phyloP scores from a whole-genome alignment of 2,888 invertebrate species.

The Stictocephala bisonia region DNA sequence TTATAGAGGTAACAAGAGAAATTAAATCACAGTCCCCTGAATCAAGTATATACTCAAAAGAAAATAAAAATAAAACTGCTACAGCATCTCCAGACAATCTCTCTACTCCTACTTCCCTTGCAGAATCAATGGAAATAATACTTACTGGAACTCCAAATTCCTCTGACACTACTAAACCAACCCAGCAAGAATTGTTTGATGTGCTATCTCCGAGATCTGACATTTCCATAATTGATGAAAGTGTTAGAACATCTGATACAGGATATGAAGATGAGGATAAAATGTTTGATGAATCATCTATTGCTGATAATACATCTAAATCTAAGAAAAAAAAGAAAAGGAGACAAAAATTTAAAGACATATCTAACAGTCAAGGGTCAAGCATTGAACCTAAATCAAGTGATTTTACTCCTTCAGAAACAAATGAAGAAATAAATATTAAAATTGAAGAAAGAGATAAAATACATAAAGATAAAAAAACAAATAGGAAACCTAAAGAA shows the following conservation, averaged over 20 bases:
- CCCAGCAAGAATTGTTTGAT: conserved; percentile 63
- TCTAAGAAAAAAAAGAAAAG: conserved; percentile 67
- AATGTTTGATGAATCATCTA: conserved; percentile 69
- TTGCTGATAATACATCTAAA: conserved; percentile 63
- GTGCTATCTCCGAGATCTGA: conserved; percentile 39
- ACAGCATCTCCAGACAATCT: conserved; percentile 57
- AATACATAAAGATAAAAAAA: conserved; percentile 60
- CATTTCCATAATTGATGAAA: conserved; percentile 62
- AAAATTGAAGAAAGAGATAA: conserved; percentile 7
- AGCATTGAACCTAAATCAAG: conserved; percentile 48
- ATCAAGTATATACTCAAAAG: conserved; percentile 32
- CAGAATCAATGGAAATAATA: conserved; percentile 69
- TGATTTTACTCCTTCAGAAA: conserved; percentile 44
- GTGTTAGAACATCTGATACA: conserved; percentile 68
- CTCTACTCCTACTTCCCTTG: conserved; percentile 67
- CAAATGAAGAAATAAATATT: neutral
- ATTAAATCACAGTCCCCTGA: conserved; percentile 46
- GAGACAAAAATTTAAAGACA: conserved; percentile 67
- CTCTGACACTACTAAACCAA: conserved; percentile 69
- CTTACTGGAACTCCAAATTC: conserved; percentile 65
- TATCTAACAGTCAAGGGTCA: conserved; percentile 49
- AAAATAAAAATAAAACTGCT: conserved; percentile 24
- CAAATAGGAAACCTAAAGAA: conserved; percentile 24
- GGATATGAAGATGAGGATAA: conserved; percentile 81
- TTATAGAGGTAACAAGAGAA: conserved; percentile 61